phyloP scores from a whole-genome alignment of 2,797 vertebrate species.

The Microctenopoma stevenorrisi region DNA sequence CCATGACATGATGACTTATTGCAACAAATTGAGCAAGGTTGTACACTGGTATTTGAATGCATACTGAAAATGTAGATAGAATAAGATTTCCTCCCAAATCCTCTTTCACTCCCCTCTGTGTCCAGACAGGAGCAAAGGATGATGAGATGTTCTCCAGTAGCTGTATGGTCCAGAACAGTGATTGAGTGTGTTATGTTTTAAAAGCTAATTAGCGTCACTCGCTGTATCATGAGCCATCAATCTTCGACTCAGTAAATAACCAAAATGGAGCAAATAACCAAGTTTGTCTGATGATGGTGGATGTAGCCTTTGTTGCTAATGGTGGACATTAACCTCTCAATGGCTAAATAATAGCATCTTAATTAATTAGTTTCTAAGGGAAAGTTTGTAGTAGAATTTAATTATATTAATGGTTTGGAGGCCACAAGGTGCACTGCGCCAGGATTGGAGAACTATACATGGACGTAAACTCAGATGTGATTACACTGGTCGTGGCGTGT shows the following conservation, averaged over 20 bases:
- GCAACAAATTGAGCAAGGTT: not conserved
- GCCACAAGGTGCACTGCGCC: constrained; percentile 71
- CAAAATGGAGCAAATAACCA: constrained; percentile 98
- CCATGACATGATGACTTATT: not conserved
- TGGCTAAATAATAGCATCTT: constrained; percentile 89
- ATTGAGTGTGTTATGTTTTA: constrained; percentile 99
- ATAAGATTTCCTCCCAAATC: constrained; percentile 19
- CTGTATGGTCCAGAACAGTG: constrained; percentile 89
- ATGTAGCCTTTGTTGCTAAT: constrained; percentile 94
- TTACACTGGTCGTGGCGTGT: constrained; percentile 26
- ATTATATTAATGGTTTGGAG: constrained; percentile 81
- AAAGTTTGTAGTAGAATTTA: constrained; percentile 85
- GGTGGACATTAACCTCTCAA: constrained; percentile 91
- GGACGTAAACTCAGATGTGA: constrained; percentile 54
- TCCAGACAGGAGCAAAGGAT: constrained; percentile 58
- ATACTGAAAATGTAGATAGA: not conserved
- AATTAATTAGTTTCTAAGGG: constrained; percentile 88
- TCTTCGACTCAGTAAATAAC: constrained; percentile 96
- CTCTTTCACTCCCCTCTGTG: constrained; percentile 40
- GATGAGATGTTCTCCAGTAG: constrained; percentile 82
- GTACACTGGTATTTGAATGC: not conserved
- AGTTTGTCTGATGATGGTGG: constrained; percentile 96
- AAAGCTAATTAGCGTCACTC: constrained; percentile 97
- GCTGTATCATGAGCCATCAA: constrained; percentile 93
- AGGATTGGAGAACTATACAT: constrained; percentile 54